Evolutionary conservation across 2,888 invertebrate species (phyloP).

Genomic region (Tholera decimalis): DNA sequence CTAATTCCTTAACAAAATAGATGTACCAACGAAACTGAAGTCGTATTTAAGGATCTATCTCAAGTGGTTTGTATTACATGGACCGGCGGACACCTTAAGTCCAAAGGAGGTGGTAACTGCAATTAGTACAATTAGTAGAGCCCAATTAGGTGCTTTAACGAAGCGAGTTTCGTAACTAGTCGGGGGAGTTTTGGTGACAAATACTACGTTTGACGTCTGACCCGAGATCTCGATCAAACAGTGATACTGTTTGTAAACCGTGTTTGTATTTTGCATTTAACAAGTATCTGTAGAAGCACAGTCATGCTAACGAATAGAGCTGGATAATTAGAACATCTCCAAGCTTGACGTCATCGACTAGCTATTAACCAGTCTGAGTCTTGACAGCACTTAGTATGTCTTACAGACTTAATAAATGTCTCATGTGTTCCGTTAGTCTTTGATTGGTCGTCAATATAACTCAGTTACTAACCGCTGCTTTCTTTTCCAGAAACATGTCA

Average conservation of each 20-base stretch:
- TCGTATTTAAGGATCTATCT: slow-evolving; percentile 62
- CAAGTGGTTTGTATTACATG: slow-evolving; percentile 56
- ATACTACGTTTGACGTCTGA: slow-evolving; percentile 84
- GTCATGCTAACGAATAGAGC: slow-evolving; percentile 41
- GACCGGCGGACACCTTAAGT: slow-evolving; percentile 81
- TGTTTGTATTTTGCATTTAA: slow-evolving; percentile 76
- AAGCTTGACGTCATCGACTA: slow-evolving; percentile 40
- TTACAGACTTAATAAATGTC: slow-evolving; percentile 31
- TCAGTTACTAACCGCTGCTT: slow-evolving; percentile 52
- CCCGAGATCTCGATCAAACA: slow-evolving; percentile 80
- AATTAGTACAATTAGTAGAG: slow-evolving; percentile 87
- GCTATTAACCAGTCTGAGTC: slow-evolving; percentile 53
- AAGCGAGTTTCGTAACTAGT: slow-evolving; percentile 84
- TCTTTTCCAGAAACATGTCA: slow-evolving; percentile 97
- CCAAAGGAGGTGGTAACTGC: slow-evolving; percentile 84
- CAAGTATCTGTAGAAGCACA: slow-evolving; percentile 43
- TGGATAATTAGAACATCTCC: slow-evolving; percentile 57
- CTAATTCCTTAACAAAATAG: slow-evolving; percentile 62
- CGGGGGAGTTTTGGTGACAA: slow-evolving; percentile 83
- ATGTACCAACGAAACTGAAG: slow-evolving; percentile 57
- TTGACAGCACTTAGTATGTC: slow-evolving; percentile 56
- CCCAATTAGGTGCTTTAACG: slow-evolving; percentile 89
- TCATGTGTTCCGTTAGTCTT: slow-evolving; percentile 24
- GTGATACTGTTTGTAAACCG: slow-evolving; percentile 71
- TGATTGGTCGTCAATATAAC: slow-evolving; percentile 27